Evolutionary conservation across 2,888 invertebrate species (phyloP), one percentile per base, ranked within the genome.

Genomic region (Pseudeuparius sepicola): DNA sequence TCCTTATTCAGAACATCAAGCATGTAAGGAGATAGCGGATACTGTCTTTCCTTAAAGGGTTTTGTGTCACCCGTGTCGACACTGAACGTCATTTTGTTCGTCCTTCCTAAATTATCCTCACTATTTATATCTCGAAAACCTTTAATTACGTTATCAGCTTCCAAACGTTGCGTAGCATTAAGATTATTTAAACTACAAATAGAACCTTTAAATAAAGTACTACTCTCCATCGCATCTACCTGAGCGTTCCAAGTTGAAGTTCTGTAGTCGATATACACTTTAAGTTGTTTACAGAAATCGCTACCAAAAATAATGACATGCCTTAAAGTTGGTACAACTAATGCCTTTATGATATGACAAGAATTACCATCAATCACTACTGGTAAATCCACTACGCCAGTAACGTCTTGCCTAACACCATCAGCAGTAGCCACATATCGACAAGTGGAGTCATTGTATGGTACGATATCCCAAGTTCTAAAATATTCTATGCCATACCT

Each of bases 11-110:
- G 18, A 20, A 38, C 31, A 10, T 38, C 11, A 10, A 10, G 13
- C 39, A 39, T 42, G 15, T 36, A 42, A 4, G 42, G 39, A 7
- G 39, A 37, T 15, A 42, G 14, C n/a, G n/a, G n/a, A n/a, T n/a
- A n/a, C n/a, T 17, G 31, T 31, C 24, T 4, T 24, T 15, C 31
- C 24, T 25, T 24, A 31, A 40, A 40, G 3, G 40, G 37, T 17
- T 15, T 14, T 4, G 28, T 26, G 24, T 33, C 32, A 14, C 37
- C 35, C 7, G 41, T 41, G 26, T 38, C 38, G n/a, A 41, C 32
- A 2, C 10, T 16, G 9, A 34, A 14, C 5, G 18, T n/a, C 4
- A 37, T 34, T 25, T 34, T 35, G 31, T 37, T 18, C 3, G 40
- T 40, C 7, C 36, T 26, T 7, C 40, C 40, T n/a, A 40, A 11